Evolutionary conservation across 2,888 invertebrate genomes (phyloP), one percentile per base, ranked within the genome.

Genomic region (Netelia fuscicornis): DNA sequence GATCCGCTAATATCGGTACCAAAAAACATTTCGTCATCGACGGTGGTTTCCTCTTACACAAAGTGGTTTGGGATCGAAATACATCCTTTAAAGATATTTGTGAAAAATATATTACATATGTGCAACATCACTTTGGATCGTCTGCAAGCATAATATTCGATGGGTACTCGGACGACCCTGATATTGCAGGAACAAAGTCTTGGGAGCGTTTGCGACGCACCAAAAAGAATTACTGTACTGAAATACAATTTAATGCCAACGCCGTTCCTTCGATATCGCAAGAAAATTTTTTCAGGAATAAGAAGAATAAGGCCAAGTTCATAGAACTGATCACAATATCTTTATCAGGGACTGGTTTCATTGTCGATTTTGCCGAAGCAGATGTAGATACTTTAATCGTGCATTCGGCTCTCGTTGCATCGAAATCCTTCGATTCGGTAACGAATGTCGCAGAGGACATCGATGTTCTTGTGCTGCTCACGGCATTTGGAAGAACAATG

Each of bases 11-110:
- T 23, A 20, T 84, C 52, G 62, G 68, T 23, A 30, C 11, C 8
- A 72, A 44, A 6, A 17, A 54, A 3, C 64, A 75, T 42, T 30
- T 56, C 37, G 74, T 81, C 11, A n/a, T 78, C 8, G 85, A 82
- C 48, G 81, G 81, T 10, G 75, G 82, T 37, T 82, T 37, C 64
- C 54, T 82, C 1, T 37, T 80, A 8, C 82, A 82, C 10, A 62
- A 52, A 65, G 82, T 82, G 13, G 60, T 80, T 5, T 85, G 85
- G 82, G 42, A 67, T 64, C 76, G 77, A 13, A 67, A 74, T 42
- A 56, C 52, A 2, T 64, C 85, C 48, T 71, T 82, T 77, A 13
- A 65, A 0, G 23, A 17, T 2, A 70, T 77, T 37, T 70, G 75
- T 20, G 8, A 17, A 54, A 82, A 65, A 10, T 82, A 79, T 56